Base-by-base conservation (phyloP, 1,140 invertebrate genomes). In the Matsumurasca onukii region DNA sequence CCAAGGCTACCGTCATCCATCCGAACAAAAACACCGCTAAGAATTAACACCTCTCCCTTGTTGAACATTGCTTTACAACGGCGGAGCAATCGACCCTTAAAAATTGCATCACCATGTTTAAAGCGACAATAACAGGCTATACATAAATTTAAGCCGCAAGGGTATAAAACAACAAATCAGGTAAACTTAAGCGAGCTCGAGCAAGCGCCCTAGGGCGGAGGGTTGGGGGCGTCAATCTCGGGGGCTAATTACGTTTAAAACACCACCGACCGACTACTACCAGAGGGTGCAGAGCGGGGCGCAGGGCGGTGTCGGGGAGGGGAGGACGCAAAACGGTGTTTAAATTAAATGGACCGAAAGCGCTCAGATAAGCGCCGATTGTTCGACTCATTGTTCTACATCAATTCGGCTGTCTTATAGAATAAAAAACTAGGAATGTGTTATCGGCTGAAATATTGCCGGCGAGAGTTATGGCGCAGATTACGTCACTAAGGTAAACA, bases 261-360 rank as follows among this genome's bases (percentile, higher is more conserved):
- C 49, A 52, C 22, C 49, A 52, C 22, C 49, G 49, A 12, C 55
- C 55, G 55, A 5, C 22, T 39, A 29, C 30, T 27, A 59, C 22
- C 55, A 59, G 55, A 59, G 55, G 55, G 55, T 59, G 25, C 22
- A 12, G 5, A 24, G 15, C n/a, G n/a, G n/a, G 55, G 55, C 3
- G 55, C 3, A 25, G 25, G 24, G 39, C n/a, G 13, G 49, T 39
- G 34, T 17, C 34, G 34, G 5, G 34, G 63, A n/a, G 31, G 63
- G 31, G 31, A 13, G 29, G 31, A 34, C 27, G 22, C 30, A 65
- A 39, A 67, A 57, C 66, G 67, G 63, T 68, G 67, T 68, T 68
- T 68, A 68, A 68, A 68, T 68, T 68, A 68, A 68, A 68, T 68
- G 67, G 67, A 45, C 67, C 59, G 67, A 62, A 51, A 68, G 59